These are phyloP conservation scores for Macrobrachium nipponense DNA, from an alignment of 1,140 invertebrate genomes.

Conservation along the genomic window DNA sequence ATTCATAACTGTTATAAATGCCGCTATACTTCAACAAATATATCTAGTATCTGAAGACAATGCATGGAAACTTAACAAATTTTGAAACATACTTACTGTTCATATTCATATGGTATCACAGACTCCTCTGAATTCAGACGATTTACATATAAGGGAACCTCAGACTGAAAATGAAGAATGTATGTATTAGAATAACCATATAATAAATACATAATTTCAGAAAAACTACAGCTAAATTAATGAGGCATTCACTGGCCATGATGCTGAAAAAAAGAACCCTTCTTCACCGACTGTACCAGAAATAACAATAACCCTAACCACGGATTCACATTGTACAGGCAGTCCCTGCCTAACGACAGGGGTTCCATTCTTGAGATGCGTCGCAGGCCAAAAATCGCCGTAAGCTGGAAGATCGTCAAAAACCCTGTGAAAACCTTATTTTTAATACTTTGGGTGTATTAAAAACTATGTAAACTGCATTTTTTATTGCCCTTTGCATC, in stretches of 20 bases:
- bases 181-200: neutral
- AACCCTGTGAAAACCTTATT: no score
- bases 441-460: no score
- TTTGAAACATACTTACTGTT: slow-evolving; percentile 76
- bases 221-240: neutral
- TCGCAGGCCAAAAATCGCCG: no score
- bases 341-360: no score
- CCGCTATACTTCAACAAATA: neutral
- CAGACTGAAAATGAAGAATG: slow-evolving; percentile 76
- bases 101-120: slow-evolving; percentile 97
- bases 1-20: neutral
- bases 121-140: slow-evolving; percentile 95
- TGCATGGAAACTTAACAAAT: neutral
- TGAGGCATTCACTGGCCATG: neutral
- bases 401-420: no score
- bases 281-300: no score
- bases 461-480: no score
- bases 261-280: neutral
- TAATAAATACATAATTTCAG: neutral
- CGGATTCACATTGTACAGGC: no score
- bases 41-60: no score
- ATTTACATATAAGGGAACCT: slow-evolving; percentile 92
- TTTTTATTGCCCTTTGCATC: no score
- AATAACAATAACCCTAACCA: no score
- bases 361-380: no score